These are phyloP conservation scores for Bombus consobrinus DNA, from an alignment of 1,140 invertebrate species.

Conservation along the genomic window DNA sequence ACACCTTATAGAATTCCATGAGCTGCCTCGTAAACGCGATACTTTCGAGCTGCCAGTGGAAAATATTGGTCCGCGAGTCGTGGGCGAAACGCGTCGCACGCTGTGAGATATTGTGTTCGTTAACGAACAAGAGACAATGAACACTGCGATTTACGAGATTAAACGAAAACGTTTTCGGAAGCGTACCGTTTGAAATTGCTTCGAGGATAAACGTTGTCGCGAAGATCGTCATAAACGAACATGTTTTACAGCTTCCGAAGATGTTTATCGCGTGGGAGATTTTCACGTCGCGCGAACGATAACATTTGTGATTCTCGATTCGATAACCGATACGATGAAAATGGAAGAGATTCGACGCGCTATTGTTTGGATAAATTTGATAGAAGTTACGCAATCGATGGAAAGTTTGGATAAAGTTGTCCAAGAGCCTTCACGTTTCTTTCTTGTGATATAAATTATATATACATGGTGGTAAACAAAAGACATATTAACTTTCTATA, in stretches of 20 bases:
- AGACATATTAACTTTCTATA: neutral
- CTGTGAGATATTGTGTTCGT: slow-evolving; percentile 19
- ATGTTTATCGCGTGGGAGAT: neutral
- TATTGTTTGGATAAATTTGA: neutral
- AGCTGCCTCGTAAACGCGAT: slow-evolving; percentile 40
- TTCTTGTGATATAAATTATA: neutral
- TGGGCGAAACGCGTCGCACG: neutral
- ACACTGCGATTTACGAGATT: slow-evolving; percentile 8
- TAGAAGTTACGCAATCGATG: neutral
- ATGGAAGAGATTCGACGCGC: neutral
- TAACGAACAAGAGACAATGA: slow-evolving; percentile 25
- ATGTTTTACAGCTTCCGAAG: neutral
- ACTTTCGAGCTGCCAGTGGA: slow-evolving; percentile 15
- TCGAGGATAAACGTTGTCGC: neutral
- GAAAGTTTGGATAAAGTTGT: neutral
- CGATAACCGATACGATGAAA: neutral
- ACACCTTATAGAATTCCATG: slow-evolving; percentile 49
- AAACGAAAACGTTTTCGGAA: slow-evolving; percentile 7
- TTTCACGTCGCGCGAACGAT: neutral
- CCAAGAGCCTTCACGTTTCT: neutral
- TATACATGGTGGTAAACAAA: neutral
- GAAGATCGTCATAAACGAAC: neutral
- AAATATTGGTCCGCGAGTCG: slow-evolving; percentile 16
- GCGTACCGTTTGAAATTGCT: neutral
- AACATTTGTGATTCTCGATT: neutral